phyloP scores from a whole-genome alignment of 1,140 invertebrate genomes.

The Drosophila novamexicana region DNA sequence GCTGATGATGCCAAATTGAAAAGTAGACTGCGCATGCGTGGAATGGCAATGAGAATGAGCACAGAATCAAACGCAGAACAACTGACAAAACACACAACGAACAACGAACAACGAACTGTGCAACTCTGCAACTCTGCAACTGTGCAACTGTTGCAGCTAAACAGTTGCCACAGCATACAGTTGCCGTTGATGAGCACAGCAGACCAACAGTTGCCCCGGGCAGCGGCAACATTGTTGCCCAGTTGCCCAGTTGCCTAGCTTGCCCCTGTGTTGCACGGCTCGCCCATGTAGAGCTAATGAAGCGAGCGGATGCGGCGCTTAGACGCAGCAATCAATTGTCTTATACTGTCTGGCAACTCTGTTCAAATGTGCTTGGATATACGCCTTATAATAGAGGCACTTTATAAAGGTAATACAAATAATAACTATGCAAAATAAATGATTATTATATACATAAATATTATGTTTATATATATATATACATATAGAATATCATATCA shows the following conservation, averaged over 20 bases:
- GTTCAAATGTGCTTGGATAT: neutral
- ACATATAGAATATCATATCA: too few relatives aligned
- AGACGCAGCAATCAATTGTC: neutral
- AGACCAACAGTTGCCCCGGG: conserved; percentile 23
- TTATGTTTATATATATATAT: too few relatives aligned
- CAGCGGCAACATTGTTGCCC: conserved; percentile 48
- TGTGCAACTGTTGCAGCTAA: neutral
- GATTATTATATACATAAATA: too few relatives aligned
- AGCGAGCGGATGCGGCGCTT: conserved; percentile 44
- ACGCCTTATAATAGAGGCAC: neutral
- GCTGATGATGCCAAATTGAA: conserved; percentile 75
- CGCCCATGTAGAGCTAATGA: conserved; percentile 68
- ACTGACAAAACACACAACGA: neutral
- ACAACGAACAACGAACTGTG: conserved; percentile 5
- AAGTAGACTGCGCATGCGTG: conserved; percentile 75
- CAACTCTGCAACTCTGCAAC: neutral
- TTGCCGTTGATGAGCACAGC: conserved; percentile 14
- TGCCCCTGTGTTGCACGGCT: conserved; percentile 7
- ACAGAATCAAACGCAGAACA: conserved; percentile 34
- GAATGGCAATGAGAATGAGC: conserved; percentile 75
- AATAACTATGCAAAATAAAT: too few relatives aligned
- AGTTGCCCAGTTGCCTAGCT: conserved; percentile 12
- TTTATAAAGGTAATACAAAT: too few relatives aligned
- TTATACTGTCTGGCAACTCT: conserved; percentile 8
- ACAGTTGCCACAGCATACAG: conserved; percentile 13